phyloP scores from a whole-genome alignment of 1,140 invertebrate species.

The Neuroterus valhalla region DNA sequence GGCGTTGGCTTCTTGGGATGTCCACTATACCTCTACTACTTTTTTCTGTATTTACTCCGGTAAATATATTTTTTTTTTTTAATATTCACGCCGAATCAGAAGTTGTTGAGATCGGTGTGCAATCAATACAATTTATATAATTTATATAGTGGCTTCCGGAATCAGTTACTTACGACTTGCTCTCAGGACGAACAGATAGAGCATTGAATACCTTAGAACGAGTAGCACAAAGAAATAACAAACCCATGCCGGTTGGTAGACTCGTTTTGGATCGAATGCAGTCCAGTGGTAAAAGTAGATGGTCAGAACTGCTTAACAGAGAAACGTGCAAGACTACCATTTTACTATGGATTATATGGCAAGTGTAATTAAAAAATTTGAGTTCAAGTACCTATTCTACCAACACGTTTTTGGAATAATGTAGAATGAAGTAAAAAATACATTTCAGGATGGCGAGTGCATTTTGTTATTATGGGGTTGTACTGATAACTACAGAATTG shows the following conservation, averaged over 20 bases:
- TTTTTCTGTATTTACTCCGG: slow-evolving; percentile 87
- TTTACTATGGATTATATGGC: slow-evolving; percentile 96
- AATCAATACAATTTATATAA: too few relatives aligned
- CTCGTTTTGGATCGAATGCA: slow-evolving; percentile 85
- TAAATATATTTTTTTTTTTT: slow-evolving; percentile 74
- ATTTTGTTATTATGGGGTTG: slow-evolving; percentile 97
- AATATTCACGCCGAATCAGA: too few relatives aligned
- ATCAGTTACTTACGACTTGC: slow-evolving; percentile 91
- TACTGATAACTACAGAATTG: slow-evolving; percentile 95
- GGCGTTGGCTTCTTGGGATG: slow-evolving; percentile 91
- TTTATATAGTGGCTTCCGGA: slow-evolving; percentile 90
- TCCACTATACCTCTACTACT: slow-evolving; percentile 91
- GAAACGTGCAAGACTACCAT: slow-evolving; percentile 89
- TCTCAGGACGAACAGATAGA: slow-evolving; percentile 89
- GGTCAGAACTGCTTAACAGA: slow-evolving; percentile 86
- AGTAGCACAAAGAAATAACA: slow-evolving; percentile 91
- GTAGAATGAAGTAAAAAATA: slow-evolving; percentile 4
- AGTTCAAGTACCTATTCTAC: slow-evolving; percentile 25
- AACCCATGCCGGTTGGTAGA: slow-evolving; percentile 90
- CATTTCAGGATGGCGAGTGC: slow-evolving; percentile 90
- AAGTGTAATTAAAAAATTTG: slow-evolving; percentile 54
- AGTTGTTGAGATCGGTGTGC: too few relatives aligned
- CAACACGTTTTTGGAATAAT: too few relatives aligned
- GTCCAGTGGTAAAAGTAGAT: slow-evolving; percentile 80
- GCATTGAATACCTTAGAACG: slow-evolving; percentile 89